A percentile compares a stretch with the other conserved stretches of the same genome.
Conservation (phyloP, 2,797 vertebrate species). For the Anabacerthia variegaticeps region DNA sequence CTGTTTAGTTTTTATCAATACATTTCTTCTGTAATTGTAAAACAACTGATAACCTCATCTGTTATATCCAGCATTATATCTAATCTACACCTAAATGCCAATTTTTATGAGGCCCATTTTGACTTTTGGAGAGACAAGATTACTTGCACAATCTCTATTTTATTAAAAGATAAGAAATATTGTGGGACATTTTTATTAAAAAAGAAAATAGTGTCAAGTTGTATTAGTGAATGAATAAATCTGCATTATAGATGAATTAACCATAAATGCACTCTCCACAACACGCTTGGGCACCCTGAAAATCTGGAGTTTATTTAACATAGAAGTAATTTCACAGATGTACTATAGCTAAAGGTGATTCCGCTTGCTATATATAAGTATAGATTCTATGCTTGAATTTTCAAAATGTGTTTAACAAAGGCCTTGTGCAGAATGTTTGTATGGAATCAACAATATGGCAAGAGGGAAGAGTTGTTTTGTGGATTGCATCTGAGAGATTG, state of each 20-base stretch:
- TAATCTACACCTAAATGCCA: slow-evolving; percentile 61
- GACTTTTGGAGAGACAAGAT: slow-evolving; percentile 35
- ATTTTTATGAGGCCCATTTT: slow-evolving; percentile 65
- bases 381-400: background rate
- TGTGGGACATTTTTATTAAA: slow-evolving; percentile 31
- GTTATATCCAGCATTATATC: slow-evolving; percentile 51
- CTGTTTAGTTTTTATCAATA: slow-evolving; percentile 52
- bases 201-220: slow-evolving; percentile 39
- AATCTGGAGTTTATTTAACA: background rate
- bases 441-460: background rate
- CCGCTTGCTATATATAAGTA: background rate
- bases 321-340: background rate
- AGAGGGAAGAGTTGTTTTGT: background rate
- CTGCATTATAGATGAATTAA: slow-evolving; percentile 26
- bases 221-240: slow-evolving; percentile 42
- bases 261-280: background rate
- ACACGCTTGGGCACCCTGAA: background rate
- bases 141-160: slow-evolving; percentile 57
- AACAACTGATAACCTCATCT: slow-evolving; percentile 59
- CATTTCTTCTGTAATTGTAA: slow-evolving; percentile 58
- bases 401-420: background rate
- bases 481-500: background rate
- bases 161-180: slow-evolving; percentile 66
- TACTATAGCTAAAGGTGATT: background rate
- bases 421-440: background rate